Base-by-base conservation (phyloP, 2,113 vertebrate species). In the Mesoclemmys tuberculata region DNA sequence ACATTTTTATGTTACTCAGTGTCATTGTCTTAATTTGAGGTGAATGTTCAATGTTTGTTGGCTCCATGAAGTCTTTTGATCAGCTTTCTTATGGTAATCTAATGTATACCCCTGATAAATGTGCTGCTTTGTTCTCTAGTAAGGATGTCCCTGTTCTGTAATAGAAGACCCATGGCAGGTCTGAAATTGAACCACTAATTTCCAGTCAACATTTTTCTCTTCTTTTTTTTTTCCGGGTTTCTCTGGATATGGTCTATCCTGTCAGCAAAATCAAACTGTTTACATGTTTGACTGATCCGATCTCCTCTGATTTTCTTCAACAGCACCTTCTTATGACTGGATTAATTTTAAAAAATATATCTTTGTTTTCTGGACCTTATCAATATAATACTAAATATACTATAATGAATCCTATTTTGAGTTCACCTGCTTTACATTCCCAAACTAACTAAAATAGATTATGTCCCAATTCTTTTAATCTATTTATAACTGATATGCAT, bases 111-210 rank as follows among this genome's bases (percentile, higher is more conserved):
- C 35, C 5, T 93, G 8, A 1, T 10, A 18, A 84, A 26, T 2
- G 0, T 52, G 6, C 38, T 80, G 6, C 12, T 85, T 87, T 88
- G 90, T 92, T 41, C 71, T 46, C 71, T 44, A 75, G 24, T 75
- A 44, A 44, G 12, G 41, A 24, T 44, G 38, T 27, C 41, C 41
- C 41, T 44, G 3, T 75, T 75, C 41, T 75, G 24, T 75, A 1
- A 48, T 84, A 75, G 26, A 93, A 85, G 27, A 90, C 22, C 75
- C 54, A 5, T 77, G 35, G 5, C 2, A 14, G 9, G 9, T 78
- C 56, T 88, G 68, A 80, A 90, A 77, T 84, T 19, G 29, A 89
- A 5, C 80, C 87, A 87, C 52, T 95, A 94, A 94, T 71, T n/a
- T 5, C 31, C 1, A 4, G 3, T 22, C 61, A 64, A 35, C 61